phyloP scores from a whole-genome alignment of 2,113 vertebrate genomes.

The Dromiciops gliroides region DNA sequence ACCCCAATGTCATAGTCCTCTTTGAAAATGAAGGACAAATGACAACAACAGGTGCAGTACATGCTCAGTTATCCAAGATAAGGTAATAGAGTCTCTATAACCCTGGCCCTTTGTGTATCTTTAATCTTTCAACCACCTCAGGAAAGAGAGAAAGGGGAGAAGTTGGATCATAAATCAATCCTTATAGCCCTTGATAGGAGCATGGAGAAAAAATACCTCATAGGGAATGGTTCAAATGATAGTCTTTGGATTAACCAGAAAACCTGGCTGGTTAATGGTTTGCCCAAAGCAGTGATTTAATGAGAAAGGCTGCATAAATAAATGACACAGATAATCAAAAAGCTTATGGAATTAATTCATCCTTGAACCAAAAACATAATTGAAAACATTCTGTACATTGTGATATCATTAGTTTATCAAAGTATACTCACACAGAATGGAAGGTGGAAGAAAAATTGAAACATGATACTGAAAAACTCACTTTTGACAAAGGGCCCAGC shows the following conservation, averaged over 20 bases:
- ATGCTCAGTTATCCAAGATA: neutral
- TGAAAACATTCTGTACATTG: neutral
- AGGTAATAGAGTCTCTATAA: neutral
- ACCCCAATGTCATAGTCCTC: too few species aligned
- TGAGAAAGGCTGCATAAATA: neutral
- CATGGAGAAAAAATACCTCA: slow-evolving; percentile 21
- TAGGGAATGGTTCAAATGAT: neutral
- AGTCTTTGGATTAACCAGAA: slow-evolving; percentile 14
- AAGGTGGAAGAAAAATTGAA: neutral
- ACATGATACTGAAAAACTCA: neutral
- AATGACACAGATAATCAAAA: neutral
- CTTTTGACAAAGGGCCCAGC: neutral
- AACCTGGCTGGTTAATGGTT: neutral
- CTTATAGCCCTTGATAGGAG: neutral
- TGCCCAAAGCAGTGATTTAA: neutral
- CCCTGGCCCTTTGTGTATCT: neutral
- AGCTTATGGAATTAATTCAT: neutral
- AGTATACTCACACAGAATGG: rapidly evolving
- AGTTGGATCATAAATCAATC: slow-evolving; percentile 8
- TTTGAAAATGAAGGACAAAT: too few species aligned
- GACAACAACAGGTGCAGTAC: too few species aligned
- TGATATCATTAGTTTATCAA: neutral
- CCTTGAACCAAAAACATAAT: neutral
- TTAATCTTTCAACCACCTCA: slow-evolving; percentile 31
- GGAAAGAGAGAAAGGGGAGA: slow-evolving; percentile 14